Evolutionary conservation across 2,888 invertebrate genomes (phyloP), one percentile per base, ranked within the genome.

Genomic region (Apotomis betuletana): DNA sequence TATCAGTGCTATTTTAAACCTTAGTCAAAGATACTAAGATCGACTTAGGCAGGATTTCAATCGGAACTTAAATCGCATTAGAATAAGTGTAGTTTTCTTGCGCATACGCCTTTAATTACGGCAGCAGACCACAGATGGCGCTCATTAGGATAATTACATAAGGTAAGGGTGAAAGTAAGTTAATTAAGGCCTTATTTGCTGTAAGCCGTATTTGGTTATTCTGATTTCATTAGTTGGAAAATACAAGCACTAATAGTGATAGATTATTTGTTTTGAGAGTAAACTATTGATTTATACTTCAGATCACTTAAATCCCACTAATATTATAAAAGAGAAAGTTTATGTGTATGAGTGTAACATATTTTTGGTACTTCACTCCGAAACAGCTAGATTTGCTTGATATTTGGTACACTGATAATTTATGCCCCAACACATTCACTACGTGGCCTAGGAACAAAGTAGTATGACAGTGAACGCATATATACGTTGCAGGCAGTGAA

Each of bases 61-160:
- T 4, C 41, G 58, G 10, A 3, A 38, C 5, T 6, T 27, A 55
- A 36, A 27, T 55, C 27, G 10, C 4, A 27, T 38, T 38, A 41
- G 41, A 59, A 41, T 41, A 41, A 27, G n/a, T 38, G 6, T 15
- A 36, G 38, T 5, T 49, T 9, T 0, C 36, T 38, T 54, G 71
- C 62, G 67, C 63, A 38, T 8, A 41, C 58, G 52, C 58, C 12
- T 60, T 46, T 46, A 51, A 49, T 64, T 59, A 36, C 49, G 10
- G 51, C 4, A 6, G 10, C 52, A 36, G 38, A 59, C 72, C 67
- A 46, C 9, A 68, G 58, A 72, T 67, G 72, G 72, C 72, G 58
- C 44, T 72, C 67, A 72, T 72, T 72, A 72, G 8, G 58, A 36
- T 72, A 67, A 72, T 68, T 72, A 72, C 41, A 57, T 55, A 44